Evolutionary conservation across 2,113 vertebrate species (phyloP), one percentile per base, ranked within the genome.

Genomic region (Cebidichthys violaceus): DNA sequence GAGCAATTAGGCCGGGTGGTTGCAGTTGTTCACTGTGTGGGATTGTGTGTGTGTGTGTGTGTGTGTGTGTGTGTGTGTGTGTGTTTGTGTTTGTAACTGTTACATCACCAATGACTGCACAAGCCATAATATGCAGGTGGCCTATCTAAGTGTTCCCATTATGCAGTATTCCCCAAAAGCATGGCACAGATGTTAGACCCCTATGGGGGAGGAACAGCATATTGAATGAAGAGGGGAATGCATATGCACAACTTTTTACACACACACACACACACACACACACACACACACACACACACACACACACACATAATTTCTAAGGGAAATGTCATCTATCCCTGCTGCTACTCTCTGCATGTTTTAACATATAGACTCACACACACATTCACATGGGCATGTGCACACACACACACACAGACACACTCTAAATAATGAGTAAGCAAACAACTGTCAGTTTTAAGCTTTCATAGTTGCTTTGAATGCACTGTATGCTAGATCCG

Each of bases 141-240:
- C 74, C 75, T 75, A 61, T 84, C 81, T 86, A 87, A 90, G 76
- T 85, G 76, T 79, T 84, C 75, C 77, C 83, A 86, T 91, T 88
- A 83, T 88, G 82, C 82, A 77, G 86, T 76, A 73, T 72, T 67
- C 37, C 76, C 74, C 70, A 89, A 74, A 90, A 89, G 85, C 78
- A 75, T 57, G 72, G 81, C 69, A 54, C 81, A 88, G 84, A 89
- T 92, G 87, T 89, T 86, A 62, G 50, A 54, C 57, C 75, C 77
- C 87, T 78, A 69, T 84, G 66, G 82, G 73, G 79, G 24, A 86
- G 45, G 79, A 77, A 68, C 69, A 61, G 64, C 67, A 59, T 41
- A 62, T 70, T 73, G 70, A 84, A 82, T 70, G 69, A 70, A 81
- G 55, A 79, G 24, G 65, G 52, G 74, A 75, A 77, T 59, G 52